These are phyloP conservation scores for Spheniscus humboldti DNA, from an alignment of 2,797 vertebrate species.

Conservation along the genomic window DNA sequence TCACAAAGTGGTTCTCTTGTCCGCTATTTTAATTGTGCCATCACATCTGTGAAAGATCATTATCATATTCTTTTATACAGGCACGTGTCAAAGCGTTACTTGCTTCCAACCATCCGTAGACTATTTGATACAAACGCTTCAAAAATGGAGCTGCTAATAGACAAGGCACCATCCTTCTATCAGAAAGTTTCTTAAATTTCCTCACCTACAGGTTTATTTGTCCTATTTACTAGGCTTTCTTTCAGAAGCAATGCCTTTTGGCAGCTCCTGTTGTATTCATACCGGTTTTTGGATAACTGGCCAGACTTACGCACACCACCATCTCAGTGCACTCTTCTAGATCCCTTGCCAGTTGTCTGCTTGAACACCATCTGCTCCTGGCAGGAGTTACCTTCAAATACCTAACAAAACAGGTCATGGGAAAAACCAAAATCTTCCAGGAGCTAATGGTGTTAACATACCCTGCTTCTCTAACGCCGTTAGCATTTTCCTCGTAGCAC, in stretches of 20 bases:
- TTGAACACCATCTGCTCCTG: conserved; percentile 65
- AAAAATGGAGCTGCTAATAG: neutral
- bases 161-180: neutral
- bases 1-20: conserved; percentile 18
- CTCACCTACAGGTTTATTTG: conserved; percentile 43
- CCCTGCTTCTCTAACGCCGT: neutral
- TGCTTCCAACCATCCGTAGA: neutral
- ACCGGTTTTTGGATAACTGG: neutral
- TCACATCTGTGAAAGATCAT: conserved; percentile 24
- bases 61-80: neutral
- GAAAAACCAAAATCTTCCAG: conserved; percentile 8
- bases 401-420: conserved; percentile 54
- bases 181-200: neutral
- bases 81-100: neutral
- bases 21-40: neutral
- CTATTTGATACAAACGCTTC: neutral
- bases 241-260: conserved; percentile 49
- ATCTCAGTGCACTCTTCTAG: conserved; percentile 38
- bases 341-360: conserved; percentile 57
- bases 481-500: neutral
- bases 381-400: conserved; percentile 55
- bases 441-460: conserved; percentile 35
- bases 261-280: conserved; percentile 27
- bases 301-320: neutral
- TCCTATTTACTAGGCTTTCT: conserved; percentile 41